Base-by-base conservation (phyloP, 2,888 invertebrate species). In the Neria commutata region DNA sequence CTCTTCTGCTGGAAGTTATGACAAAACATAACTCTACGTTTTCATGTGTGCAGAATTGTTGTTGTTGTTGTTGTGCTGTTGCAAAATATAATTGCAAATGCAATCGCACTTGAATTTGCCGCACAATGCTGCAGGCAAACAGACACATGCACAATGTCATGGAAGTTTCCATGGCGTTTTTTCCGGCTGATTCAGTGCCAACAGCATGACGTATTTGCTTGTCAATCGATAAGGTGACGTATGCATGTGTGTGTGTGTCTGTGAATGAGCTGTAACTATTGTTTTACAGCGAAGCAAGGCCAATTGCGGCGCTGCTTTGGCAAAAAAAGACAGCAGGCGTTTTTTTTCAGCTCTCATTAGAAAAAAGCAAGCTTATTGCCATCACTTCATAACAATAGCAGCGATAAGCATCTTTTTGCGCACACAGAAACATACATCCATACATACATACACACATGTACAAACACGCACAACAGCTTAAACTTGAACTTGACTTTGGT, bases 101-200 rank as follows among this genome's bases (percentile, higher is more conserved):
- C 61, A 53, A 34, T 42, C 60, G 60, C 61, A 60, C 48, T 58
- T 61, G 58, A 63, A 52, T n/a, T n/a, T n/a, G 61, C 61, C 58
- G 48, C 11, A 2, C 33, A 19, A 16, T 48, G 26, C 33, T 26
- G 37, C 46, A 37, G 50, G 21, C 56, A 53, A 16, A 11, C 26
- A 64, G 23, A 46, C 53, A 46, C 62, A 54, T 37, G 63, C 50
- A 55, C 75, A 75, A 75, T 75, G 75, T 75, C 75, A 75, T 75
- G 75, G 74, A 74, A 75, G 65, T 59, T 61, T 63, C 6, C 8
- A 37, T 37, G 19, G 21, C 8, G 4, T 17, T 52, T 47, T 33
- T 33, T 47, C 10, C 25, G 25, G 17, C 17, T n/a, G 3, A 16
- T 19, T 17, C 14, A 40, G 3, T 17, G 26, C 24, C 33, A 10